These are phyloP conservation scores for Chalcosyrphus nemorum DNA, from an alignment of 2,888 invertebrate genomes.

Conservation along the genomic window DNA sequence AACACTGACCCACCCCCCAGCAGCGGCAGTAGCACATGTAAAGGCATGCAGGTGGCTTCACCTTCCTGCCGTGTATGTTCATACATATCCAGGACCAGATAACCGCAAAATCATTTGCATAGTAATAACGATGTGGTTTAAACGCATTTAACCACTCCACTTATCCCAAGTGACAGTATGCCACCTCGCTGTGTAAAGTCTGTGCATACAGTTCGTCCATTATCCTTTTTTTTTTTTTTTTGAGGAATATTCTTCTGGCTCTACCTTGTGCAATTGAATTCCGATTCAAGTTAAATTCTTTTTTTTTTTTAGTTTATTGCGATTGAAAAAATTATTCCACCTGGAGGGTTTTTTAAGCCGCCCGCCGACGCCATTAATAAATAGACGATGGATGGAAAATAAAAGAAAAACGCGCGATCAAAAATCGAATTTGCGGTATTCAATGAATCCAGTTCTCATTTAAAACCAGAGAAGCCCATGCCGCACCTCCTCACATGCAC, in stretches of 20 bases:
- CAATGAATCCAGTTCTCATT: constrained; percentile 67
- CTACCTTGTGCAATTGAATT: constrained; percentile 56
- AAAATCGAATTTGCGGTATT: constrained; percentile 71
- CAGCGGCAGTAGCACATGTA: constrained; percentile 20
- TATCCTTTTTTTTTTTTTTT: constrained; percentile 54
- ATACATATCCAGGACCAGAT: constrained; percentile 2
- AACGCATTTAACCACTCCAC: constrained; percentile 70
- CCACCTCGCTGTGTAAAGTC: constrained; percentile 1
- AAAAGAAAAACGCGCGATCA: not conserved
- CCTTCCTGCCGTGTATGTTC: constrained; percentile 5
- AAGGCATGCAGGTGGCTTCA: constrained; percentile 14
- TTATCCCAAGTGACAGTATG: constrained; percentile 46
- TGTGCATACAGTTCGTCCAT: constrained; percentile 5
- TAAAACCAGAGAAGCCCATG: constrained; percentile 15
- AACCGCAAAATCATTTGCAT: constrained; percentile 70
- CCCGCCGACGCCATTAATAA: constrained; percentile 42
- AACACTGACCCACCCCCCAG: constrained; percentile 48
- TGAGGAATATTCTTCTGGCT: constrained; percentile 12
- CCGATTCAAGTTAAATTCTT: constrained; percentile 6
- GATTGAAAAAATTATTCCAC: constrained; percentile 63
- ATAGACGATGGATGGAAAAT: not conserved
- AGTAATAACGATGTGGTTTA: constrained; percentile 72
- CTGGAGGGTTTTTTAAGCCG: constrained; percentile 50
- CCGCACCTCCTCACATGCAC: constrained; percentile 10
- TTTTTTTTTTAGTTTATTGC: constrained; percentile 1